Conservation (phyloP, 2,113 vertebrate genomes). For the Felis chaus region DNA sequence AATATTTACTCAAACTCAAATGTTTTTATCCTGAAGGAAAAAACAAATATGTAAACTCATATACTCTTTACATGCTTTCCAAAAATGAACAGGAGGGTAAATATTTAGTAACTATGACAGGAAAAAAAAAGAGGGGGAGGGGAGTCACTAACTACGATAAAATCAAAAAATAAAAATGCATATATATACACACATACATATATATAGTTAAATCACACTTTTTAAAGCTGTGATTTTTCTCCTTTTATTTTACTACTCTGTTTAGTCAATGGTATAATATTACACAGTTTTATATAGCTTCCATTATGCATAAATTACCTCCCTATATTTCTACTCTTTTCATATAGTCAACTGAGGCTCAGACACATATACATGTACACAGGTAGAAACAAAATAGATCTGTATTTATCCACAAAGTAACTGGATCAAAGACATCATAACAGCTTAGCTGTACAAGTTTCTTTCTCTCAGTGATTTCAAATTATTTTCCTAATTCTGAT, state of each 20-base stretch:
- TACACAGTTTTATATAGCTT: conserved; percentile 58
- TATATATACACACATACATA: neutral
- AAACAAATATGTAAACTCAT: conserved; percentile 65
- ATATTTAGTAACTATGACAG: conserved; percentile 69
- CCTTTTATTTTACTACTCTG: conserved; percentile 70
- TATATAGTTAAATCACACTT: conserved; percentile 40
- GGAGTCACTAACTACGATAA: conserved; percentile 58
- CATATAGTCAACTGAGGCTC: neutral
- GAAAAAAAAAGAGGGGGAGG: neutral
- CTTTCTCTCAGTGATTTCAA: conserved; percentile 52
- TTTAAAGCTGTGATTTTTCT: conserved; percentile 75
- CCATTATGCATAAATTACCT: conserved; percentile 68
- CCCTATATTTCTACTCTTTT: conserved; percentile 60
- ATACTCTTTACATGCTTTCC: conserved; percentile 61
- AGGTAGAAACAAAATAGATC: conserved; percentile 46
- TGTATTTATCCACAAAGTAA: neutral
- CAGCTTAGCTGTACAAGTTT: conserved; percentile 42
- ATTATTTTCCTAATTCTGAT: conserved; percentile 67
- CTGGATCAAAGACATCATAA: conserved; percentile 43
- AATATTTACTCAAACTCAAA: conserved; percentile 47
- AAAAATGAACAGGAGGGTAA: conserved; percentile 70
- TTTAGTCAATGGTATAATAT: conserved; percentile 58
- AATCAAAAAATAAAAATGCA: conserved; percentile 70
- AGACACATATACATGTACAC: neutral
- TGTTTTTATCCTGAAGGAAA: conserved; percentile 44